Conservation (phyloP, 2,797 vertebrate species). For the Gymnothorax javanicus region DNA sequence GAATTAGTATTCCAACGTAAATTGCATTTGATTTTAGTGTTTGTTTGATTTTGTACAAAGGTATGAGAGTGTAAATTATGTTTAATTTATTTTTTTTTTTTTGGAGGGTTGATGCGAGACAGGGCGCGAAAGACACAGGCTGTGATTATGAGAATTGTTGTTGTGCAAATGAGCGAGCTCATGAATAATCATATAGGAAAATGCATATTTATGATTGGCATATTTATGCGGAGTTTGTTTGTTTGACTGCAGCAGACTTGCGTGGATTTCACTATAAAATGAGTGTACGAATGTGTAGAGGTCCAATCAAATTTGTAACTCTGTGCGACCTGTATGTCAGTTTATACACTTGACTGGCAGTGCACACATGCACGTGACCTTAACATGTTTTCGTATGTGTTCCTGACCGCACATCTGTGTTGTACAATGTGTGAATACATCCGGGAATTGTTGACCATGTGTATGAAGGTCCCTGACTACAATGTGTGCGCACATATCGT, state of each 20-base stretch:
- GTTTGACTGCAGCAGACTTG: background rate
- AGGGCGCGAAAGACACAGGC: background rate
- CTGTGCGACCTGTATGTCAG: background rate
- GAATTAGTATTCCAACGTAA: background rate
- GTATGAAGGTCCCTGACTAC: background rate
- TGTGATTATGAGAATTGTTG: background rate
- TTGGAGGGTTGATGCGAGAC: background rate
- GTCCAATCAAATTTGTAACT: background rate
- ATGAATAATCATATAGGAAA: background rate
- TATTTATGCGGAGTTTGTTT: background rate
- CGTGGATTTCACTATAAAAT: background rate
- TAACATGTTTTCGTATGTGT: background rate
- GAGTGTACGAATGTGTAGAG: background rate
- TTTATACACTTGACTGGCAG: background rate
- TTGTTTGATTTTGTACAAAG: background rate
- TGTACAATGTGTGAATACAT: background rate
- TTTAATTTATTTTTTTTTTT: background rate
- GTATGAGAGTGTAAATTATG: background rate
- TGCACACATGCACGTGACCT: too few species aligned
- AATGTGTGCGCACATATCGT: background rate
- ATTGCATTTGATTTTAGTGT: background rate
- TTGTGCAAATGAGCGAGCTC: background rate
- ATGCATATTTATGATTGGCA: background rate
- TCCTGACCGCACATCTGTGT: background rate
- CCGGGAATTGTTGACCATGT: background rate